phyloP scores from a whole-genome alignment of 2,888 invertebrate genomes.

The Lepetodrilus schrolli region DNA sequence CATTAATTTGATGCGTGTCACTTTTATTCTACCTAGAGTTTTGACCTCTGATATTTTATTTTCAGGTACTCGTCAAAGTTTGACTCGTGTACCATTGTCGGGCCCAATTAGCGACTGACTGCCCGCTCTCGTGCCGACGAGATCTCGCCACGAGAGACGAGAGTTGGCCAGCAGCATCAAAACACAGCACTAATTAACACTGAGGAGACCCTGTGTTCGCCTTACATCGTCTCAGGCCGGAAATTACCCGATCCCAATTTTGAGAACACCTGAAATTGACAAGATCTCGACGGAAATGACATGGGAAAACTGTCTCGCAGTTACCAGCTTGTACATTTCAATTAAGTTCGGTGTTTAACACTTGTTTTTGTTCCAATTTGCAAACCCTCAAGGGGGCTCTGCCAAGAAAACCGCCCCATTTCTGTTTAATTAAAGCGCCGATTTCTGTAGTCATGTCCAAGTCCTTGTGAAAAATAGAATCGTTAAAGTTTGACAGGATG shows the following conservation, averaged over 20 bases:
- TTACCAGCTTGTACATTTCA: slow-evolving; percentile 2
- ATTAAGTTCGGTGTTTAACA: slow-evolving; percentile 17
- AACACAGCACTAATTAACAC: slow-evolving; percentile 18
- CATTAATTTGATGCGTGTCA: background rate
- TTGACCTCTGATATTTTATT: background rate
- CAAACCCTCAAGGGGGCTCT: background rate
- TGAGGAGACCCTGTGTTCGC: background rate
- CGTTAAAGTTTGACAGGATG: background rate
- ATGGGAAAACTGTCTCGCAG: background rate
- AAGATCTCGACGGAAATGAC: slow-evolving; percentile 19
- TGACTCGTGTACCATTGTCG: background rate
- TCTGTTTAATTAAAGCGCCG: slow-evolving; percentile 3
- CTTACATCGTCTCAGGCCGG: background rate
- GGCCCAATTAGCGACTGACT: background rate
- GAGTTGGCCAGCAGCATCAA: background rate
- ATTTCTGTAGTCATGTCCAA: background rate
- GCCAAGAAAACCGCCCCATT: slow-evolving; percentile 2
- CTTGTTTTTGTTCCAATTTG: slow-evolving; percentile 12
- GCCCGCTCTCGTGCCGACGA: background rate
- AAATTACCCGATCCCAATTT: slow-evolving; percentile 14
- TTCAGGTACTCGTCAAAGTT: background rate
- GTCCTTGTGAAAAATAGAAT: background rate
- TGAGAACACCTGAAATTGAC: slow-evolving; percentile 24
- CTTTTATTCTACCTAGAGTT: background rate
- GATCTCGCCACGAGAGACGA: background rate